Conservation (phyloP, 2,888 invertebrate species). For the Ichneumon xanthorius region DNA sequence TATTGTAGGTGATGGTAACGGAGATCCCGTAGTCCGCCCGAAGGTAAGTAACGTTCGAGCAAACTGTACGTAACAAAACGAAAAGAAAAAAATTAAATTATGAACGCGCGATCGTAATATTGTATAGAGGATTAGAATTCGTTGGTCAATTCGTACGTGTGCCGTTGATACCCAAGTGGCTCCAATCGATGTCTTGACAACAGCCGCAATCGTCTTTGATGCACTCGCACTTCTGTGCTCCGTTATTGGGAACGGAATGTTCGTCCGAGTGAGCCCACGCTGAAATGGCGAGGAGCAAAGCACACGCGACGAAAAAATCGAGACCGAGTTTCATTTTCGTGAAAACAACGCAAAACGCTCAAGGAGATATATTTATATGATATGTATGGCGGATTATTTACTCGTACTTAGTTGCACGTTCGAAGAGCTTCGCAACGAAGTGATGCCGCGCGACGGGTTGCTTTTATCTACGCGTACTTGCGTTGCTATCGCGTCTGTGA, state of each 20-base stretch:
- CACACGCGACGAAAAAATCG: background rate
- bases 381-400: background rate
- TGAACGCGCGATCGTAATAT: background rate
- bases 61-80: constrained; percentile 75
- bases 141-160: constrained; percentile 33
- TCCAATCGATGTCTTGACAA: constrained; percentile 40
- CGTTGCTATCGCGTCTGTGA: background rate
- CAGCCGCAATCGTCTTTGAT: constrained; percentile 54
- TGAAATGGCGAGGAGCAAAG: constrained; percentile 11
- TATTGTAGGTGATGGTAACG: constrained; percentile 76
- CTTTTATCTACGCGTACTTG: background rate
- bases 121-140: background rate
- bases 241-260: background rate
- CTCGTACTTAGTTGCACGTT: background rate
- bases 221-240: constrained; percentile 36
- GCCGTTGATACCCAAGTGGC: constrained; percentile 28
- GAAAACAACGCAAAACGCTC: background rate
- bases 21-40: constrained; percentile 78
- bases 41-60: constrained; percentile 78
- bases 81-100: background rate
- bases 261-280: background rate
- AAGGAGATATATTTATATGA: background rate
- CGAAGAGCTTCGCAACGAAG: background rate
- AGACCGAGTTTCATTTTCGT: constrained; percentile 36
- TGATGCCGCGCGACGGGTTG: background rate